Evolutionary conservation across 2,888 invertebrate genomes (phyloP).

Genomic region (Timema podura): DNA sequence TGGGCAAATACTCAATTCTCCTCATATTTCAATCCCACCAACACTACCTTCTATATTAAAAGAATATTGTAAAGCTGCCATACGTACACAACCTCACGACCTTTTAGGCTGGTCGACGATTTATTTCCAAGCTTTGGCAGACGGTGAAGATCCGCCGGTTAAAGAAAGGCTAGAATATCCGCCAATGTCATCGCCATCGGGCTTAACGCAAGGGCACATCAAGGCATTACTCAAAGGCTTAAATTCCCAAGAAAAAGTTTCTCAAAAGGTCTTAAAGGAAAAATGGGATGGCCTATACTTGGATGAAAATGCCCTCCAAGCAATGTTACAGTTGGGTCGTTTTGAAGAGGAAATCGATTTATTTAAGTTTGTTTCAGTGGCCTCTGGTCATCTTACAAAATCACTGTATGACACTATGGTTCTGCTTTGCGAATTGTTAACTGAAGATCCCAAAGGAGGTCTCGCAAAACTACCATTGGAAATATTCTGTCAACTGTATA

Average conservation of each 20-base stretch:
- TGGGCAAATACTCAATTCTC: conserved; percentile 73
- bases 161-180: conserved; percentile 75
- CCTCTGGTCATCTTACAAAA: conserved; percentile 63
- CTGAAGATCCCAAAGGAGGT: conserved; percentile 80
- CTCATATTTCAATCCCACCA: conserved; percentile 80
- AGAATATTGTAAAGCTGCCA: conserved; percentile 86
- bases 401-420: conserved; percentile 70
- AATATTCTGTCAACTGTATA: conserved; percentile 52
- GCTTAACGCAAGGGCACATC: conserved; percentile 74
- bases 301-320: conserved; percentile 34
- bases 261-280: conserved; percentile 44
- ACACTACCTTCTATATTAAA: conserved; percentile 78
- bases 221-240: conserved; percentile 61
- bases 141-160: conserved; percentile 72
- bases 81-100: conserved; percentile 84
- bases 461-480: conserved; percentile 66
- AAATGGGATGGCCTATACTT: conserved; percentile 66
- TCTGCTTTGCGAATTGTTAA: conserved; percentile 73
- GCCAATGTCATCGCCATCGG: conserved; percentile 62
- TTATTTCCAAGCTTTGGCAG: conserved; percentile 74
- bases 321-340: conserved; percentile 64
- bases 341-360: conserved; percentile 63
- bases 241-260: conserved; percentile 42
- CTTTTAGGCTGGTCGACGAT: conserved; percentile 79
- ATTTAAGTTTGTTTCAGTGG: conserved; percentile 69